Conservation (phyloP, 2,888 invertebrate species). For the Metallyticus violacea region DNA sequence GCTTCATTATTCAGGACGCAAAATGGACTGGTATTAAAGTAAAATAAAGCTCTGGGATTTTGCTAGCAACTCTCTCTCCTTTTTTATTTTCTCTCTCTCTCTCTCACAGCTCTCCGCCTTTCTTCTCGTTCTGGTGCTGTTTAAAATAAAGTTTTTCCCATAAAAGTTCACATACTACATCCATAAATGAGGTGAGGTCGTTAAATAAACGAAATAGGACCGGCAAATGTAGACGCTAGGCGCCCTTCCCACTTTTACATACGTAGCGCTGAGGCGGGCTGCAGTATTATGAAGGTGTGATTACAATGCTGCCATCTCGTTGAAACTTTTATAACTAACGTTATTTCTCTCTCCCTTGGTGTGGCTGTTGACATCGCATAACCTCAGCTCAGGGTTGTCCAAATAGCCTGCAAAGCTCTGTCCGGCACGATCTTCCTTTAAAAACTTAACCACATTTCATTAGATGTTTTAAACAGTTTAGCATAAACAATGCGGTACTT, state of each 20-base stretch:
- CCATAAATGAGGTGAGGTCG: constrained; percentile 26
- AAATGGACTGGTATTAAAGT: constrained; percentile 20
- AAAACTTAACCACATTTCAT: too few species aligned
- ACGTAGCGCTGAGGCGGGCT: background rate
- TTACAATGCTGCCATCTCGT: constrained; percentile 24
- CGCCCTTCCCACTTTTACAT: background rate
- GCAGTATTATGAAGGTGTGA: constrained; percentile 20
- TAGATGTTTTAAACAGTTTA: too few species aligned
- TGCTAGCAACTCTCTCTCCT: background rate
- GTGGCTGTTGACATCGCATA: background rate
- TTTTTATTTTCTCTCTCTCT: background rate
- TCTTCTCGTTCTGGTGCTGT: background rate
- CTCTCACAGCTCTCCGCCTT: background rate
- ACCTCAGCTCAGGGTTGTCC: background rate
- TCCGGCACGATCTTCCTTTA: background rate
- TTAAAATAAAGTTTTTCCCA: constrained; percentile 14
- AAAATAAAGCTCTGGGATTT: constrained; percentile 16
- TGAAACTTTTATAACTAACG: constrained; percentile 24
- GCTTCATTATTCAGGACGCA: constrained; percentile 13
- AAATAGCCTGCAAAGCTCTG: background rate
- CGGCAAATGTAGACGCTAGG: background rate
- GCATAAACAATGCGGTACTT: too few species aligned
- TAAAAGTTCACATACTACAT: constrained; percentile 20
- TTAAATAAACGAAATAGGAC: constrained; percentile 25
- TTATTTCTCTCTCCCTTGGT: background rate